Evolutionary conservation across 2,797 vertebrate species (phyloP).

Genomic region (Poeciliopsis paucimaculata): DNA sequence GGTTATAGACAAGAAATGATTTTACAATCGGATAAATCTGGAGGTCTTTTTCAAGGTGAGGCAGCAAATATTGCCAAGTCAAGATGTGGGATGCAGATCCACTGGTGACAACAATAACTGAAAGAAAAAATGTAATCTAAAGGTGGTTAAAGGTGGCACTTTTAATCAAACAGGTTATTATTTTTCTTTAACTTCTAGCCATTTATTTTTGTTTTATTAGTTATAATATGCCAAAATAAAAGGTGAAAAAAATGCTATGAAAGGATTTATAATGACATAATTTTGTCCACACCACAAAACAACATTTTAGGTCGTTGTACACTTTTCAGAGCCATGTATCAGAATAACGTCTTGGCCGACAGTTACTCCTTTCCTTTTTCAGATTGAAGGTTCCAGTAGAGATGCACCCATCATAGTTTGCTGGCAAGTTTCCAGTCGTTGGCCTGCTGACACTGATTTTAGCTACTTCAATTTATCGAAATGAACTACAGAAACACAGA

Average conservation of each 20-base stretch:
- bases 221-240: not conserved
- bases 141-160: not conserved
- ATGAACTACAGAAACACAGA: not conserved
- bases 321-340: not conserved
- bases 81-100: not conserved
- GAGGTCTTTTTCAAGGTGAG: not conserved
- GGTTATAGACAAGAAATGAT: not conserved
- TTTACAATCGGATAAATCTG: not conserved
- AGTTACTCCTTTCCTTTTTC: not conserved
- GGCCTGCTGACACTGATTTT: not conserved
- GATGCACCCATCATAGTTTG: not conserved
- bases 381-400: not conserved
- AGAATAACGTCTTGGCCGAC: not conserved
- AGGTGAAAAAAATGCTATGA: not conserved
- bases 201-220: not conserved
- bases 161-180: not conserved
- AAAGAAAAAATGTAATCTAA: not conserved
- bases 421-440: not conserved
- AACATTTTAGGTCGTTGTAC: not conserved
- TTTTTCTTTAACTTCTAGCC: not conserved
- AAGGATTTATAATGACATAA: not conserved
- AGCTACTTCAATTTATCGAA: not conserved
- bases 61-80: not conserved
- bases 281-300: not conserved
- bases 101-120: not conserved